Evolutionary conservation across 2,113 vertebrate genomes (phyloP), one percentile per base, ranked within the genome.

Genomic region (Mugil cephalus): DNA sequence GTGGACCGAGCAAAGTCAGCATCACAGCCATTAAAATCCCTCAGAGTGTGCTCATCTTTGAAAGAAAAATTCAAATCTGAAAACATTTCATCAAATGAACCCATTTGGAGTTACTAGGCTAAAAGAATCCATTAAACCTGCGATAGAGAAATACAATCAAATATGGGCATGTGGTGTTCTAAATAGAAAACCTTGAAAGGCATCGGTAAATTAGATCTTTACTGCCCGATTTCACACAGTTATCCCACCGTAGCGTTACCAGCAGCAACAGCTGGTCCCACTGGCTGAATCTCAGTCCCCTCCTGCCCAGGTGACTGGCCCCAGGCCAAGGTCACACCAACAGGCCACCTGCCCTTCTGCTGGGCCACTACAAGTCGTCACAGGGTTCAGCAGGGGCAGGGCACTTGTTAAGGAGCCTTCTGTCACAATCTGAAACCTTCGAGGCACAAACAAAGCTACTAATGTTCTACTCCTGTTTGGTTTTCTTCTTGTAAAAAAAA

Each of bases 381-480:
- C 47, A 47, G 48, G 58, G 74, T 79, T 83, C 74, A 84, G 21
- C 11, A 13, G 72, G 72, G 74, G 71, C 69, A 60, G 67, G 64
- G 50, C 60, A 64, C 74, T 79, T 83, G 68, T 85, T 86, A 79
- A 69, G 67, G 54, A 51, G 48, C 70, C 73, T 65, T 83, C 74
- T 87, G 82, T 80, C 80, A 60, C 48, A 47, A 62, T 15, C 71
- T 83, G 79, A 80, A 63, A 64, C 42, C 48, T 53, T 71, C 48
- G 34, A n/a, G 34, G 63, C 18, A 15, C 18, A 15, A 17, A 79
- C 61, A 78, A 72, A 52, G 8, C 18, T 4, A 42, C 34, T 61
- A 69, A 43, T 38, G 3, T 30, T 45, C 17, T 30, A 39, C 46
- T 14, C 30, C 52, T 0, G 1, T 50, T 39, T 30, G 5, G 24